These are phyloP conservation scores for Galago senegalensis DNA, from an alignment of 2,797 vertebrate genomes.

Conservation along the genomic window DNA sequence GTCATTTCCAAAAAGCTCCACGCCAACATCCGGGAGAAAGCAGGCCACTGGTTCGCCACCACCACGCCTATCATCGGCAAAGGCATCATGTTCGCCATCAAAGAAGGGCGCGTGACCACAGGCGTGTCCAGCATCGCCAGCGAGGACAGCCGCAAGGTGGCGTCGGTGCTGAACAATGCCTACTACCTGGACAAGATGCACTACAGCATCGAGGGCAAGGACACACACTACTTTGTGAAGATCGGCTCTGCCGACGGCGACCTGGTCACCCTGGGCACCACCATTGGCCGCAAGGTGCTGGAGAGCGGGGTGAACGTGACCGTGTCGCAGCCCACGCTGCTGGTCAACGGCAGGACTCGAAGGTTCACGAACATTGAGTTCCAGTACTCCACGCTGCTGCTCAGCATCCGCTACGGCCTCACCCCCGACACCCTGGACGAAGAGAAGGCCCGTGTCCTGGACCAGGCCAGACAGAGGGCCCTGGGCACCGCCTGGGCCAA, in stretches of 20 bases:
- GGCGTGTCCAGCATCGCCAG: slow-evolving; percentile 94
- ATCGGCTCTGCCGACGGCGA: slow-evolving; percentile 96
- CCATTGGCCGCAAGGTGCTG: slow-evolving; percentile 95
- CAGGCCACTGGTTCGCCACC: slow-evolving; percentile 99
- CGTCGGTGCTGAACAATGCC: slow-evolving; percentile 95
- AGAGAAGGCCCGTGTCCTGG: slow-evolving; percentile 96
- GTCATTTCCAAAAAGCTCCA: slow-evolving; percentile 96
- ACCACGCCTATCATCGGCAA: slow-evolving; percentile 96
- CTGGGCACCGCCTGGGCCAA: slow-evolving; percentile 96
- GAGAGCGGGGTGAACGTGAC: slow-evolving; percentile 97
- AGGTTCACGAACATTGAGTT: slow-evolving; percentile 98
- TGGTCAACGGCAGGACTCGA: slow-evolving; percentile 96
- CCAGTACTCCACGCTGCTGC: slow-evolving; percentile 93
- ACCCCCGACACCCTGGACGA: slow-evolving; percentile 95
- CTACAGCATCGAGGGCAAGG: slow-evolving; percentile 97
- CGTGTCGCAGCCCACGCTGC: slow-evolving; percentile 91
- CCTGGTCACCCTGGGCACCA: slow-evolving; percentile 96
- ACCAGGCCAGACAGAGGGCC: slow-evolving; percentile 97
- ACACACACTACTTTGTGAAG: slow-evolving; percentile 99
- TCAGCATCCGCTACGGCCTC: slow-evolving; percentile 97
- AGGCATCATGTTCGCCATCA: slow-evolving; percentile 97
- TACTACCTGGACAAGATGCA: slow-evolving; percentile 98
- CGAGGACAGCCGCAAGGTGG: slow-evolving; percentile 97
- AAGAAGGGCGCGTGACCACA: slow-evolving; percentile 96
- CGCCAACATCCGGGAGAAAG: slow-evolving; percentile 93